These are phyloP conservation scores for Tragulus kanchil DNA, from an alignment of 2,113 vertebrate species.

Conservation along the genomic window DNA sequence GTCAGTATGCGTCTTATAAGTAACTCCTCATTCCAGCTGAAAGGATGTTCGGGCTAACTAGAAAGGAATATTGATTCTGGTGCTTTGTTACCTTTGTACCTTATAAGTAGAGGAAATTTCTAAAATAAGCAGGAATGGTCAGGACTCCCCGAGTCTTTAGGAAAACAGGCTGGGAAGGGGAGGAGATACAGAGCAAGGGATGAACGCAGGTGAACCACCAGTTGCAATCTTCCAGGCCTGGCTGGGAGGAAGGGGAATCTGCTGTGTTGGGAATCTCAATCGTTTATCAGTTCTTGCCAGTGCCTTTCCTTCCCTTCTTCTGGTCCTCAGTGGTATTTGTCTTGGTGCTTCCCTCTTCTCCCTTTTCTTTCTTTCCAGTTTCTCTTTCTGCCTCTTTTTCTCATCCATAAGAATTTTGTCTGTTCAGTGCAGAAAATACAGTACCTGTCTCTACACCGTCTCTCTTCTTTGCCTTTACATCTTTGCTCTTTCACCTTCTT, in stretches of 20 bases:
- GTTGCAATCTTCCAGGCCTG: background rate
- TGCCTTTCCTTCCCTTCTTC: background rate
- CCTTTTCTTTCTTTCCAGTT: background rate
- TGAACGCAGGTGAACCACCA: background rate
- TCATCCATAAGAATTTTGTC: background rate
- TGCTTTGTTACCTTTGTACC: slow-evolving; percentile 23
- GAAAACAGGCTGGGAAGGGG: background rate
- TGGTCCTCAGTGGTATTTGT: background rate
- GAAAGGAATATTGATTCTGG: slow-evolving; percentile 61
- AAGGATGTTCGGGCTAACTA: slow-evolving; percentile 28
- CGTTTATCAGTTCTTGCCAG: background rate
- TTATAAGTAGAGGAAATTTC: slow-evolving; percentile 55
- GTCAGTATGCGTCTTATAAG: slow-evolving; percentile 48
- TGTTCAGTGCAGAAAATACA: background rate
- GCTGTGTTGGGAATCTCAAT: background rate
- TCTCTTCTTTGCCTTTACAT: slow-evolving; percentile 12
- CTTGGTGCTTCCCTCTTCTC: background rate
- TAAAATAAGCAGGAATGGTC: background rate
- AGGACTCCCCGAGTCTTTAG: slow-evolving; percentile 2
- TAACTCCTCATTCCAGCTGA: background rate
- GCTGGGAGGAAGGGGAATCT: too few relatives aligned
- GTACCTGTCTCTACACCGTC: background rate
- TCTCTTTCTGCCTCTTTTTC: background rate
- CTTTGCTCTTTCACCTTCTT: slow-evolving; percentile 28
- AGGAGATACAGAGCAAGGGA: background rate